Evolutionary conservation across 2,888 invertebrate species (phyloP), one percentile per base, ranked within the genome.

Genomic region (Phengaris arion): DNA sequence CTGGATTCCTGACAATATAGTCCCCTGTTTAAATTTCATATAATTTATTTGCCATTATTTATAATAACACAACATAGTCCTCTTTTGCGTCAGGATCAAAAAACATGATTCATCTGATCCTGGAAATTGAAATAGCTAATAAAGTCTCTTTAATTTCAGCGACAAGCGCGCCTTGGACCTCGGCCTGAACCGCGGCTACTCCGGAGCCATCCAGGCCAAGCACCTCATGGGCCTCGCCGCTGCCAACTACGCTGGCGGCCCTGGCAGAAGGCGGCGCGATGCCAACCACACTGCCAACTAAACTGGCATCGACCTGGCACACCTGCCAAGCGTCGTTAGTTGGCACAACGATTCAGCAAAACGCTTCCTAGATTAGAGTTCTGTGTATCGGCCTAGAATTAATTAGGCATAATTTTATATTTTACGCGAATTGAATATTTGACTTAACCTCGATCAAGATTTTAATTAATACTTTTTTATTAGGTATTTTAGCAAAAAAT

Each of bases 141-240:
- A 35, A 35, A 35, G 35, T 35, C 35, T 15, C 2, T 13, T 51
- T 78, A 48, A 64, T 45, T 78, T 78, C 94, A 98, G 97, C 87
- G 95, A 96, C 80, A 98, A 98, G 89, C 96, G 98, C 45, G 97
- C 97, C 55, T 94, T 98, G 79, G 98, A 98, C 86, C 94, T 98
- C 81, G 98, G 98, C 0, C 94, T 98, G 76, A 96, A 96, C 82
- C 96, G 98, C 74, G 98, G 98, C 46, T 98, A 96, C 91, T 98
- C 98, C 68, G 98, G 98, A 0, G 96, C 97, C 51, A 96, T 98
- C 83, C 97, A 98, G 78, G 98, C 98, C 83, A 98, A 98, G 90
- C 98, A 98, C 87, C 95, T 98, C 84, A 97, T 98, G 96, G 98
- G 98, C 5, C 89, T 98, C 74, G 97, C 97, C 68, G 97, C 97